Percentiles rank a stretch among this genome's conserved stretches.
Evolutionary conservation across 2,888 invertebrate species (phyloP).

Genomic region (Poecilus cupreus): DNA sequence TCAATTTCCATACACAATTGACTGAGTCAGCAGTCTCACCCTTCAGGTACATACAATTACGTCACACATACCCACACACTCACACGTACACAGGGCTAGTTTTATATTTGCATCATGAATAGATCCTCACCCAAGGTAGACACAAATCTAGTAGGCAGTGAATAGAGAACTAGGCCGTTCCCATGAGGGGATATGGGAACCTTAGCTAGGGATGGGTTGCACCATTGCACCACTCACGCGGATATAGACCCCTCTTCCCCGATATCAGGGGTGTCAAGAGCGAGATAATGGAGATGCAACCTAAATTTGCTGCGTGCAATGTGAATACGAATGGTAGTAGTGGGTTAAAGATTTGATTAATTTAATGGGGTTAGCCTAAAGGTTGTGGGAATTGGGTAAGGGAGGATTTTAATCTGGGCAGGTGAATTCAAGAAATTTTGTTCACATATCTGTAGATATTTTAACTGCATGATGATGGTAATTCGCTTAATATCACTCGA

Average conservation of each 20-base stretch:
- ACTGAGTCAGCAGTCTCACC: background rate
- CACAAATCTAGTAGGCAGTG: constrained; percentile 30
- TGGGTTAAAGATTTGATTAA: background rate
- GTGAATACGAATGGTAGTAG: constrained; percentile 33
- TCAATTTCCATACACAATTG: constrained; percentile 35
- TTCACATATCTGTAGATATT: too few relatives aligned
- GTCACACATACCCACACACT: background rate
- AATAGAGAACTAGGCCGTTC: constrained; percentile 49
- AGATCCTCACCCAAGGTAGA: constrained; percentile 16
- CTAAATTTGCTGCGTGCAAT: constrained; percentile 12
- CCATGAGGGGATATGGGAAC: constrained; percentile 46
- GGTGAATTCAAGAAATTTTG: background rate
- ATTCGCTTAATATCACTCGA: too few relatives aligned
- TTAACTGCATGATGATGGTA: too few relatives aligned
- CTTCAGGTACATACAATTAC: constrained; percentile 27
- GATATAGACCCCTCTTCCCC: constrained; percentile 12
- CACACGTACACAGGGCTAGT: background rate
- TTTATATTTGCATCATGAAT: constrained; percentile 28
- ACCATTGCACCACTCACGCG: constrained; percentile 5
- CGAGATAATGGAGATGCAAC: constrained; percentile 30
- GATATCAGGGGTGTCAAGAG: constrained; percentile 12
- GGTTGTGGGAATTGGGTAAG: background rate
- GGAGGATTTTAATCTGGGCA: background rate
- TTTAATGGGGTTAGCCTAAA: background rate
- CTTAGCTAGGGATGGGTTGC: constrained; percentile 14